Percentiles rank a stretch among this genome's conserved stretches.
These are phyloP conservation scores for Cosmia pyralina DNA, from an alignment of 2,888 invertebrate genomes.

Conservation along the genomic window DNA sequence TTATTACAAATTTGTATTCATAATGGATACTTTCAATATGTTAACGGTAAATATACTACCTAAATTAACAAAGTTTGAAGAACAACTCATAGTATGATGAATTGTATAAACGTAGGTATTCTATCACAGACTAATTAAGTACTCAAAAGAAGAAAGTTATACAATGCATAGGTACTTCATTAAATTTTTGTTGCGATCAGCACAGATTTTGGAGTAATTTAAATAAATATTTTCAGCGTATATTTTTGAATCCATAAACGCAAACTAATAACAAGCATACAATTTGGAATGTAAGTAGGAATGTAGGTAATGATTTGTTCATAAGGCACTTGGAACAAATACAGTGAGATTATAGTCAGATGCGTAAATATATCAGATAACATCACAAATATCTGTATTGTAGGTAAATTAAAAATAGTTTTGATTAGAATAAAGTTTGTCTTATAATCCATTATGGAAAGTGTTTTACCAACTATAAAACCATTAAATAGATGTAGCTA, in stretches of 20 bases:
- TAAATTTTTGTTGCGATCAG: constrained; percentile 28
- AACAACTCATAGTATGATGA: constrained; percentile 44
- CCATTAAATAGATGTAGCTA: constrained; percentile 82
- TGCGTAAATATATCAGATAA: constrained; percentile 60
- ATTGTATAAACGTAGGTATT: constrained; percentile 70
- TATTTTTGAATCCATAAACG: constrained; percentile 21
- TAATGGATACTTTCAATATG: constrained; percentile 52
- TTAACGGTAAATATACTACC: constrained; percentile 25
- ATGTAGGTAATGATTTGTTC: constrained; percentile 84
- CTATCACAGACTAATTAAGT: constrained; percentile 87
- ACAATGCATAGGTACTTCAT: constrained; percentile 26
- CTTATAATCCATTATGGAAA: constrained; percentile 60
- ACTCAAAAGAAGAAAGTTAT: constrained; percentile 69
- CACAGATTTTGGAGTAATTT: constrained; percentile 22
- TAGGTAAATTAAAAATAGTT: constrained; percentile 61
- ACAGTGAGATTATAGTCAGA: constrained; percentile 80
- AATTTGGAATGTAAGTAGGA: constrained; percentile 83
- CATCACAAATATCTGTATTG: constrained; percentile 62
- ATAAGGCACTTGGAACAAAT: constrained; percentile 90
- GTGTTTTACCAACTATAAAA: constrained; percentile 78
- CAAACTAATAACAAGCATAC: constrained; percentile 31
- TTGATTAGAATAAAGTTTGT: constrained; percentile 51
- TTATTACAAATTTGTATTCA: constrained; percentile 90
- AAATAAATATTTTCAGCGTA: constrained; percentile 18
- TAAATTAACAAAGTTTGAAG: constrained; percentile 62